Base-by-base conservation (phyloP, 2,888 invertebrate genomes). In the Tipula lateralis region DNA sequence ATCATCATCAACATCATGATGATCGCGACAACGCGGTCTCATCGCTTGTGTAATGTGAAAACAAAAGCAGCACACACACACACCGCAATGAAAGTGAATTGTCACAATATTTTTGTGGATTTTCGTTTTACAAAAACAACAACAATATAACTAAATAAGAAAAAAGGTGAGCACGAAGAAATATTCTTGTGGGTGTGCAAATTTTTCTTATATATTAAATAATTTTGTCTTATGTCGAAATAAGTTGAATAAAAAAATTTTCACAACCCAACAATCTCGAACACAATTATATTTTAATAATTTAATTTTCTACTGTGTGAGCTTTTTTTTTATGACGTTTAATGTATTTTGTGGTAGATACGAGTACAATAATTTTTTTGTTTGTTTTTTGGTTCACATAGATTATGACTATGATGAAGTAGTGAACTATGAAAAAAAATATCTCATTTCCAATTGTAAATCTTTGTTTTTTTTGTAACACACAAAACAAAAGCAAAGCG, bases 401-500 rank as follows among this genome's bases (percentile, higher is more conserved):
- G 66, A 66, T 66, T 66, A 66, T 66, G 66, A 24, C 66, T 66
- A 66, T 66, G 66, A 66, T 66, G 66, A 66, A 66, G 66, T 66
- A 66, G 66, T 66, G 66, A 66, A 66, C 66, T 66, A 66, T 66
- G 66, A 66, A 66, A 66, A 66, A 66, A 66, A 66, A 66, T 50
- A 50, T 50, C 44, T 50, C 16, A 50, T 50, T 50, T 50, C 66
- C 24, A 66, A 66, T 24, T 66, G 66, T 66, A 66, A 44, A 44
- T 44, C 44, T 44, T 44, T 2, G 2, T 9, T 39, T 9, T 44
- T 44, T 13, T 44, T 44, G 44, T 44, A 44, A 44, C 32, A 39
- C 39, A 13, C 7, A 66, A 66, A 66, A 66, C 44, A 66, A 66
- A 66, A 66, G 24, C 66, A 66, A 66, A 66, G 66, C 66, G 2